phyloP scores from a whole-genome alignment of 2,888 invertebrate species.

The Ypsolopha sequella region DNA sequence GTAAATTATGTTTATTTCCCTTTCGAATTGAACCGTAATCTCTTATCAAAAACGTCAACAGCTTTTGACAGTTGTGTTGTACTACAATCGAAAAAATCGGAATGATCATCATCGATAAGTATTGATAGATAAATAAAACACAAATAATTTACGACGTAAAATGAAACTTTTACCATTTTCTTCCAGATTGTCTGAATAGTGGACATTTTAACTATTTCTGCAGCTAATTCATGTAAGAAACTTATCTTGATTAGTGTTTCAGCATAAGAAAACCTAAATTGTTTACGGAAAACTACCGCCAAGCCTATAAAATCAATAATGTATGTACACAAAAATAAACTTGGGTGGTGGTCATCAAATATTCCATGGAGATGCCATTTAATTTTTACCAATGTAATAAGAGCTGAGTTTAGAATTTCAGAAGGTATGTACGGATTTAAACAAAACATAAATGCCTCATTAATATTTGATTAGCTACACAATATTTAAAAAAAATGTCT shows the following conservation, averaged over 20 bases:
- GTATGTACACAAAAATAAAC: too few relatives aligned
- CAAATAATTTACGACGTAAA: neutral
- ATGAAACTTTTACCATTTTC: slow-evolving; percentile 28
- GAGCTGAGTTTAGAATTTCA: too few relatives aligned
- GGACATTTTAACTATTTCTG: slow-evolving; percentile 25
- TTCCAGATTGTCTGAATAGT: slow-evolving; percentile 40
- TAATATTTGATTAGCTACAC: too few relatives aligned
- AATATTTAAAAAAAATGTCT: too few relatives aligned
- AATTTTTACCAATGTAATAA: too few relatives aligned
- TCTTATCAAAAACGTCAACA: slow-evolving; percentile 14
- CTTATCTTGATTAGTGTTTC: neutral
- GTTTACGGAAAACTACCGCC: neutral
- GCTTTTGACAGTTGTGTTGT: slow-evolving; percentile 5
- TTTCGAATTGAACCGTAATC: neutral
- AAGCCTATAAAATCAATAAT: neutral
- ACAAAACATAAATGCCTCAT: too few relatives aligned
- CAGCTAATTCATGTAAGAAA: neutral
- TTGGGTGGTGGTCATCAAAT: too few relatives aligned
- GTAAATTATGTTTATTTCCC: neutral
- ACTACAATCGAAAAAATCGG: neutral
- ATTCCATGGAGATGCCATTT: too few relatives aligned
- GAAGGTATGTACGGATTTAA: too few relatives aligned
- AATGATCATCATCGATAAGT: too few relatives aligned
- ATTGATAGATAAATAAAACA: too few relatives aligned
- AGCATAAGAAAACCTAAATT: neutral